Percentiles rank a stretch among this genome's conserved stretches.
Evolutionary conservation across 2,113 vertebrate genomes (phyloP).

Genomic region (Hydrolagus affinis): DNA sequence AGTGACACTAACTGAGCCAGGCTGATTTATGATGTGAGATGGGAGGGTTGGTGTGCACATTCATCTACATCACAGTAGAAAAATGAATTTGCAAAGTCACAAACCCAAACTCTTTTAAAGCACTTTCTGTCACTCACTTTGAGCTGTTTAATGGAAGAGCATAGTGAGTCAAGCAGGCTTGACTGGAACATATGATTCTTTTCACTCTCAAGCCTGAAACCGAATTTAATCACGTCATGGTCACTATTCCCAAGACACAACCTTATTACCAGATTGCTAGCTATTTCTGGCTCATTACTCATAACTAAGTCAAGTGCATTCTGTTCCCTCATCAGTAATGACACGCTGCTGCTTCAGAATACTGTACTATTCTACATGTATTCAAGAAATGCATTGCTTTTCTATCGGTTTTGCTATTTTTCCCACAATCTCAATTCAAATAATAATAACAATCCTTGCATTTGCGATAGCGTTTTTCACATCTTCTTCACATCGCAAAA

Average conservation of each 20-base stretch:
- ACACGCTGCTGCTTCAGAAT: neutral
- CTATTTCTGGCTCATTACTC: constrained; percentile 17
- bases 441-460: too few species aligned
- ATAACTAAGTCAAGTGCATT: neutral
- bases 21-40: too few species aligned
- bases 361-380: neutral
- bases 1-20: too few species aligned
- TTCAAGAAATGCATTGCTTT: neutral
- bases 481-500: too few species aligned
- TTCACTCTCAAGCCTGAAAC: neutral
- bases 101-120: too few species aligned
- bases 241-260: neutral
- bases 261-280: neutral
- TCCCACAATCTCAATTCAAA: neutral
- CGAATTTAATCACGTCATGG: neutral
- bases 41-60: too few species aligned
- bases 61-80: too few species aligned
- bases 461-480: too few species aligned
- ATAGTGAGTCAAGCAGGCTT: too few species aligned
- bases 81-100: too few species aligned
- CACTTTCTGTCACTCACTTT: too few species aligned
- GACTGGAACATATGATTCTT: neutral
- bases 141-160: too few species aligned
- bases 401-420: neutral
- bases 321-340: constrained; percentile 8